Evolutionary conservation across 1,140 invertebrate genomes (phyloP).

Genomic region (Drosophila bocki): DNA sequence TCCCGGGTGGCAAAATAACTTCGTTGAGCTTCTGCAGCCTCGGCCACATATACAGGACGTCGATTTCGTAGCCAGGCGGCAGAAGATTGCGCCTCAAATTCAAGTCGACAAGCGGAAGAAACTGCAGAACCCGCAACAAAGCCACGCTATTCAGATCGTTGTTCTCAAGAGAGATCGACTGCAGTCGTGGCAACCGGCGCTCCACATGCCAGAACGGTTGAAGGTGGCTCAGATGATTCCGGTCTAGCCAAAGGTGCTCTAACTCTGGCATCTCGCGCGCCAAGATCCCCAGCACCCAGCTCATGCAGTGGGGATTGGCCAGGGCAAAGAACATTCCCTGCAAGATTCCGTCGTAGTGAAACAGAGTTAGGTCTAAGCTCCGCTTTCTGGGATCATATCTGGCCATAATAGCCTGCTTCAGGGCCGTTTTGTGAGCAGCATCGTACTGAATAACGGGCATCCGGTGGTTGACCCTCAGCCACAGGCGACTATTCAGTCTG

Average conservation of each 20-base stretch:
- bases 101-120: conserved; percentile 25
- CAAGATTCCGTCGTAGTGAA: conserved; percentile 34
- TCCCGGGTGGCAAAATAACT: neutral
- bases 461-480: conserved; percentile 27
- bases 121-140: conserved; percentile 18
- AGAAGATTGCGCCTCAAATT: conserved; percentile 34
- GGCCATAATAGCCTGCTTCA: conserved; percentile 23
- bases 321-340: conserved; percentile 37
- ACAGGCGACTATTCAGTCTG: neutral
- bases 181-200: conserved; percentile 18
- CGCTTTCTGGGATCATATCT: conserved; percentile 21
- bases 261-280: conserved; percentile 31
- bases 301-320: conserved; percentile 31
- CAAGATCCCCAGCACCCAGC: conserved; percentile 25
- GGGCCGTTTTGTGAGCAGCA: neutral
- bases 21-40: conserved; percentile 23
- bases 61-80: conserved; percentile 30
- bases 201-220: conserved; percentile 31
- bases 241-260: conserved; percentile 34
- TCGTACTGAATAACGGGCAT: conserved; percentile 26
- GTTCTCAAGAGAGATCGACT: conserved; percentile 34
- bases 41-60: conserved; percentile 25
- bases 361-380: conserved; percentile 34
- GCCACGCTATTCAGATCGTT: conserved; percentile 27
- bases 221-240: conserved; percentile 35